phyloP scores from a whole-genome alignment of 2,888 invertebrate genomes.

The Andricus curvator region DNA sequence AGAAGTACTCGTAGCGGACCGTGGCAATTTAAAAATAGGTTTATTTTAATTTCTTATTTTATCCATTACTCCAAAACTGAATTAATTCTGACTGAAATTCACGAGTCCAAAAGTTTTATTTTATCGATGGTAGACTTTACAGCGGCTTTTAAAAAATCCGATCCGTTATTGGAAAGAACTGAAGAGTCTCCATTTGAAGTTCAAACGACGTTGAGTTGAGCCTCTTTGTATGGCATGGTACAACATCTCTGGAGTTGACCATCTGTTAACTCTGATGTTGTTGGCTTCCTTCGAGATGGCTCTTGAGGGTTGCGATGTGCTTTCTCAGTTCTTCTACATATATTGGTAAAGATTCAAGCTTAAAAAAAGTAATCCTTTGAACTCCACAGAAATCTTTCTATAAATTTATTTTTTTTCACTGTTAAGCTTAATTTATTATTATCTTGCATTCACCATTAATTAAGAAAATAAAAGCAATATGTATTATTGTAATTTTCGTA shows the following conservation, averaged over 20 bases:
- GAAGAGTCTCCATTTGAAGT: not conserved
- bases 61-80: not conserved
- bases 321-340: not conserved
- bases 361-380: not conserved
- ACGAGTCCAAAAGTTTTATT: too few relatives aligned
- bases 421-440: too few relatives aligned
- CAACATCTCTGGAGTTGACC: slow-evolving; percentile 1
- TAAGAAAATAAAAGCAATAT: too few relatives aligned
- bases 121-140: not conserved
- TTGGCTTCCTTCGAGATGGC: not conserved
- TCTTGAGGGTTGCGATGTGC: slow-evolving; percentile 18
- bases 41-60: too few relatives aligned
- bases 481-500: too few relatives aligned
- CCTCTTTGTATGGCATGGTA: not conserved
- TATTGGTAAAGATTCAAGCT: not conserved
- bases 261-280: slow-evolving; percentile 4
- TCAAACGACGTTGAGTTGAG: not conserved
- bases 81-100: not conserved
- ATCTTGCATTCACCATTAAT: not conserved
- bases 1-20: too few relatives aligned
- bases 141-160: not conserved
- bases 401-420: too few relatives aligned
- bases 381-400: not conserved
- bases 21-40: too few relatives aligned
- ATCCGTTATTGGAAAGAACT: not conserved